Evolutionary conservation across 2,113 vertebrate genomes (phyloP).

Genomic region (Semnopithecus entellus): DNA sequence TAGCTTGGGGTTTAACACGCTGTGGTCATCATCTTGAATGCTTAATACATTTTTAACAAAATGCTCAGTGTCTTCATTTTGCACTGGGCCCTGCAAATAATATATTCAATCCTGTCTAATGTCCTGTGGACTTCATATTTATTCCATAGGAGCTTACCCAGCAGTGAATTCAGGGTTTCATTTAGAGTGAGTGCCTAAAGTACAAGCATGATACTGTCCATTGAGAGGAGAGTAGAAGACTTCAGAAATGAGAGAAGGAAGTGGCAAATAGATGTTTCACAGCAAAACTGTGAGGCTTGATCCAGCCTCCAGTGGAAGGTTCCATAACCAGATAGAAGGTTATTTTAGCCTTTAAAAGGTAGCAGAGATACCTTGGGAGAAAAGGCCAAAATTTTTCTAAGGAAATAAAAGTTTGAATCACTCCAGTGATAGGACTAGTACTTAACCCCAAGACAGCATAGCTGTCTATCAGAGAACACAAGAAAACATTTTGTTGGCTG

Average conservation of each 20-base stretch:
- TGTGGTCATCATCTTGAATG: not conserved
- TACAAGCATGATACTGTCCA: not conserved
- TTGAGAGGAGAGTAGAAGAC: not conserved
- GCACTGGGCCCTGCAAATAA: not conserved
- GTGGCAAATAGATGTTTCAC: not conserved
- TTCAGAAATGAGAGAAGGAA: not conserved
- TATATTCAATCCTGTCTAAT: not conserved
- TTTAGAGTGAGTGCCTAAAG: not conserved
- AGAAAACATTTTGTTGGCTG: not conserved
- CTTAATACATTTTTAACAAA: not conserved
- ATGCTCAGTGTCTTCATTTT: not conserved
- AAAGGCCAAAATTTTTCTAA: not conserved
- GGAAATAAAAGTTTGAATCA: not conserved
- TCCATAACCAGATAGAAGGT: not conserved
- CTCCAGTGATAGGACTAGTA: not conserved
- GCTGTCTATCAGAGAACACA: not conserved
- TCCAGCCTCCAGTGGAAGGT: too few species aligned
- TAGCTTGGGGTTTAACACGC: not conserved
- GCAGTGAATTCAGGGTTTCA: not conserved
- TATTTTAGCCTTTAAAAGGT: not conserved
- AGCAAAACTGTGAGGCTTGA: not conserved
- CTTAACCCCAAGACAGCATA: not conserved
- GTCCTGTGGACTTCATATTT: not conserved
- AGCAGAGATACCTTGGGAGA: not conserved
- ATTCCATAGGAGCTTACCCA: not conserved